Conservation (phyloP, 1,140 invertebrate species). For the Bombus soroeensis region DNA sequence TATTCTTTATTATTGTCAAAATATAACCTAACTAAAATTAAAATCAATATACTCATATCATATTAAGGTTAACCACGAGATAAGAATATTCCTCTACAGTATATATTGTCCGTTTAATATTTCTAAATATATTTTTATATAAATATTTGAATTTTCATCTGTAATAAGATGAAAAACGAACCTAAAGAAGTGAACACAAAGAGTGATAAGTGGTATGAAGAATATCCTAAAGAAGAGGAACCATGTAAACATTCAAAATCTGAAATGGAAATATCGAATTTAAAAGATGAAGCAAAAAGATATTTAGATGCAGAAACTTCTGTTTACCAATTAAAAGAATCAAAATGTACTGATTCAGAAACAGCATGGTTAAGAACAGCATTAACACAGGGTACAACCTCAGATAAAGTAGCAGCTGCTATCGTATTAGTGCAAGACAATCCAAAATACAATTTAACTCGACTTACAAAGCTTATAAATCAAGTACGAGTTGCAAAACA, state of each 20-base stretch:
- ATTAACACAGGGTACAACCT: constrained; percentile 90
- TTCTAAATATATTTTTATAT: constrained; percentile 2
- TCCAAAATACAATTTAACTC: constrained; percentile 90
- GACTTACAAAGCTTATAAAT: constrained; percentile 88
- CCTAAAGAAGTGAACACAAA: neutral
- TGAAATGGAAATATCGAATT: constrained; percentile 82
- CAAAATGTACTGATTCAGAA: constrained; percentile 75
- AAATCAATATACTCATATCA: no score
- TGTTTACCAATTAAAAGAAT: constrained; percentile 83
- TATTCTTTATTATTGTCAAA: no score
- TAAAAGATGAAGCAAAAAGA: constrained; percentile 85
- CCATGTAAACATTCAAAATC: constrained; percentile 71
- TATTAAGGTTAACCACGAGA: constrained; percentile 42
- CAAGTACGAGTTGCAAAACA: constrained; percentile 93
- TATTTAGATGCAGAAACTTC: constrained; percentile 85
- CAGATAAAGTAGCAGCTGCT: constrained; percentile 93
- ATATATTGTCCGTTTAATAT: constrained; percentile 14
- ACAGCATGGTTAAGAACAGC: constrained; percentile 91
- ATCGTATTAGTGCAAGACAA: constrained; percentile 93
- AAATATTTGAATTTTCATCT: neutral
- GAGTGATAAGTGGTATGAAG: constrained; percentile 72
- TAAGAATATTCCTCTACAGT: neutral
- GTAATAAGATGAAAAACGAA: constrained; percentile 31
- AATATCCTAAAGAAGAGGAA: constrained; percentile 67
- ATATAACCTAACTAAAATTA: no score